These are phyloP conservation scores for Phthorimaea operculella DNA, from an alignment of 1,140 invertebrate species.

Conservation along the genomic window DNA sequence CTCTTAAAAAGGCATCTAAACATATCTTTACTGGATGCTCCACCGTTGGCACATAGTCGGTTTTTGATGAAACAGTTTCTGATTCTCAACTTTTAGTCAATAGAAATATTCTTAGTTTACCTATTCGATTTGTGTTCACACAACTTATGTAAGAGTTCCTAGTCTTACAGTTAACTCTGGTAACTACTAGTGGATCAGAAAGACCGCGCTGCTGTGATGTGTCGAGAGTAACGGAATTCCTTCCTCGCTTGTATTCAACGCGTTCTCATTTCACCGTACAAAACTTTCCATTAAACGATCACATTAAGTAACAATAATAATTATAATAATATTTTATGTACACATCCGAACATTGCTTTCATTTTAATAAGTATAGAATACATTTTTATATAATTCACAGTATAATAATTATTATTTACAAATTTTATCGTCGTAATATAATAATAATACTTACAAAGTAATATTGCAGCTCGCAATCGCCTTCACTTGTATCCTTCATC, in stretches of 20 bases:
- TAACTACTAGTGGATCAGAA: conserved; percentile 25
- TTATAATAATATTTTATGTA: conserved; percentile 50
- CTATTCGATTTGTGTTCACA: conserved; percentile 1
- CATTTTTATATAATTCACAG: conserved; percentile 41
- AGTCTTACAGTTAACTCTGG: conserved; percentile 20
- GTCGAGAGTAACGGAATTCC: conserved; percentile 5
- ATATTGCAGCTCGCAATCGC: conserved; percentile 62
- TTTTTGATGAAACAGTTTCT: conserved; percentile 16
- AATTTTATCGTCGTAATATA: conserved; percentile 30
- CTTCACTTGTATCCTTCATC: conserved; percentile 23
- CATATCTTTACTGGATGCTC: background rate
- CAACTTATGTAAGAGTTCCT: conserved; percentile 8
- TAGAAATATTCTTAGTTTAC: background rate
- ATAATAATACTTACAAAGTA: conserved; percentile 58
- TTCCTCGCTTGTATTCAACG: conserved; percentile 6
- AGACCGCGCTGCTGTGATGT: conserved; percentile 22
- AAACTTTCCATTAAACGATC: conserved; percentile 48
- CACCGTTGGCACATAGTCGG: conserved; percentile 3
- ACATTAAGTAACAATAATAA: conserved; percentile 59
- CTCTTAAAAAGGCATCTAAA: conserved; percentile 1
- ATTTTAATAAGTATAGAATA: conserved; percentile 33
- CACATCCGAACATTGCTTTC: conserved; percentile 58
- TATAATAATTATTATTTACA: conserved; percentile 52
- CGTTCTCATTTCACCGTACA: conserved; percentile 30
- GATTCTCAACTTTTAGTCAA: background rate